Base-by-base conservation (phyloP, 2,888 invertebrate species). In the Hemaris fuciformis region DNA sequence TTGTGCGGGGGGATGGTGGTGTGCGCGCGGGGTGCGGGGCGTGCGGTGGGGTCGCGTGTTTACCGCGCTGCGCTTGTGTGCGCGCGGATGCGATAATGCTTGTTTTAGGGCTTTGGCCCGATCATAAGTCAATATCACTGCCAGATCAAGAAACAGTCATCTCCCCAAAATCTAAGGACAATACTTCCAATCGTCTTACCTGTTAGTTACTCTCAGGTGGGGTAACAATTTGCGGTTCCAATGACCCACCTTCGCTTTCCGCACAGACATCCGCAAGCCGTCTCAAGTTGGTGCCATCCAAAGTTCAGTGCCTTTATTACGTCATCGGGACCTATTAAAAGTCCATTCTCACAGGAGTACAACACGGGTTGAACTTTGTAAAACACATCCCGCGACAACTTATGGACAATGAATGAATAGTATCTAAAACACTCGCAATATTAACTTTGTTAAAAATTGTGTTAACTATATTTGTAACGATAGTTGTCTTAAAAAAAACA, bases 81-180 rank as follows among this genome's bases (percentile, higher is more conserved):
- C 79, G 89, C 79, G 86, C 81, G 76, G 70, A 64, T 64, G 81
- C 81, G 84, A 85, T 88, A 87, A 89, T 89, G 85, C 83, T 88
- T 86, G 89, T 87, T 89, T 87, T 88, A 89, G 88, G 87, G 88
- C 87, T 87, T 85, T 88, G 89, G 84, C 83, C 84, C 87, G 91
- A 92, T 92, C 90, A 87, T 88, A 89, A 90, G 90, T 91, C 91
- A 91, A 91, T 90, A 87, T 81, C 79, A 59, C 53, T 27, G 53
- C 4, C 31, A 31, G 8, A 53, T 53, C 31, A 53, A 53, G 48
- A 15, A 53, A 53, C 31, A 31, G 31, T 53, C 53, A 53, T 15
- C 31, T 53, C 25, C 15, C 25, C 18, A 15, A 53, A 31, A 10
- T 18, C 18, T 10, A 15, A 48, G 15, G 15, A n/a, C 25, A n/a